Percentiles rank a stretch among this genome's conserved stretches.
Evolutionary conservation across 1,140 invertebrate species (phyloP).

Genomic region (Latrodectus geometricus): DNA sequence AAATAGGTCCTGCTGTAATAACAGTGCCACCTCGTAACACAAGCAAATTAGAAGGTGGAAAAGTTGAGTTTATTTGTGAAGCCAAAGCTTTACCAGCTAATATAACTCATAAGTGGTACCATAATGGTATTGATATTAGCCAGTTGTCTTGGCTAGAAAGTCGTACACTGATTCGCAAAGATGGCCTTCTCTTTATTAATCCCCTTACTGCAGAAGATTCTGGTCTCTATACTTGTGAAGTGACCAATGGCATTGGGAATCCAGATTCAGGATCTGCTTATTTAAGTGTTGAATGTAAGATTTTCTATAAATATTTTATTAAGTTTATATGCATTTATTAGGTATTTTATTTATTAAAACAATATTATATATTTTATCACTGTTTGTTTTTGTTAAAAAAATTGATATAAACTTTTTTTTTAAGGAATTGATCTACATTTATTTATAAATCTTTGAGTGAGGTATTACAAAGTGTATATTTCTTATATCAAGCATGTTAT

Average conservation of each 20-base stretch:
- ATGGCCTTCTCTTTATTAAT: slow-evolving; percentile 89
- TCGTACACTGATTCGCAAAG: slow-evolving; percentile 82
- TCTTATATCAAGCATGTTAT: too few species aligned
- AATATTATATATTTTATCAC: too few species aligned
- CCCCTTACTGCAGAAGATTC: slow-evolving; percentile 93
- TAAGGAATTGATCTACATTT: too few species aligned
- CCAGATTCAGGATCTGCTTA: slow-evolving; percentile 93
- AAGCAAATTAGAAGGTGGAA: slow-evolving; percentile 93
- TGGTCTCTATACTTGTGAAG: slow-evolving; percentile 93
- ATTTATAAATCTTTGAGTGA: too few species aligned
- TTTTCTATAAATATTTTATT: neutral
- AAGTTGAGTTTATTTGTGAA: slow-evolving; percentile 92
- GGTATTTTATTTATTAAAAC: too few species aligned
- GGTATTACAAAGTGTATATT: too few species aligned
- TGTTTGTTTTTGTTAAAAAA: too few species aligned
- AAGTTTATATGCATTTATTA: too few species aligned
- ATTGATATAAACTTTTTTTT: too few species aligned
- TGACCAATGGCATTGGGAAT: slow-evolving; percentile 95
- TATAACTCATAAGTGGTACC: slow-evolving; percentile 89
- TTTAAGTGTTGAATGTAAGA: slow-evolving; percentile 96
- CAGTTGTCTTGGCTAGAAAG: slow-evolving; percentile 78
- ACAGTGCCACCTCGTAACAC: slow-evolving; percentile 90
- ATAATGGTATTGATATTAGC: slow-evolving; percentile 64
- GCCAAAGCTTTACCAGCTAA: slow-evolving; percentile 94
- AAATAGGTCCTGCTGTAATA: slow-evolving; percentile 75